These are phyloP conservation scores for Tanytarsus gracilentus DNA, from an alignment of 2,888 invertebrate genomes.

Conservation along the genomic window DNA sequence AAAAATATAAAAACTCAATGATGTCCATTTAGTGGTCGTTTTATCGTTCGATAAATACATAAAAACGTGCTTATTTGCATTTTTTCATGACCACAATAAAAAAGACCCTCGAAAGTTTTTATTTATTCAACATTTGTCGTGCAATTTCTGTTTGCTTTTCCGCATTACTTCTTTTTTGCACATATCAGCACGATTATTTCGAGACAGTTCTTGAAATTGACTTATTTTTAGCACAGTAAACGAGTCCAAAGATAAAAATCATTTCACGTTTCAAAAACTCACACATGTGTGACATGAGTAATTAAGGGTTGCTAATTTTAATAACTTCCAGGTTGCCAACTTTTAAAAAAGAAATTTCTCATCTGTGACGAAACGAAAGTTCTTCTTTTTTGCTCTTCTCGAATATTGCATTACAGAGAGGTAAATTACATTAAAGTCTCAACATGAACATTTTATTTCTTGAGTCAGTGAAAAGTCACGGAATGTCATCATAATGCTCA, in stretches of 20 bases:
- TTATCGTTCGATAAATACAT: too few species aligned
- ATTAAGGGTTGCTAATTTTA: background rate
- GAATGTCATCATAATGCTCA: too few species aligned
- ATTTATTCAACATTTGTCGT: background rate
- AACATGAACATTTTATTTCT: too few species aligned
- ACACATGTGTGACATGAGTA: constrained; percentile 1
- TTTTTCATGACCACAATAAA: background rate
- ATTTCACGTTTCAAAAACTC: background rate
- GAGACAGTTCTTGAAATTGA: too few species aligned
- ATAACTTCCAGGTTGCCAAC: background rate
- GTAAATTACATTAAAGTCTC: too few species aligned
- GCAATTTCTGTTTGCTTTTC: background rate
- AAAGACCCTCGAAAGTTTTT: background rate
- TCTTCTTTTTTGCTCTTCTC: too few species aligned
- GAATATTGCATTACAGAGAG: too few species aligned
- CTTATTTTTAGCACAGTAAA: background rate
- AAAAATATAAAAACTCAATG: background rate
- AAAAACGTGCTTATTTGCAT: background rate
- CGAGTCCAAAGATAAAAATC: background rate
- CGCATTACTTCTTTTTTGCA: background rate
- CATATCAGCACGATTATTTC: background rate
- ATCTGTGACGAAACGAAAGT: background rate
- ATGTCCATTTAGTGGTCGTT: background rate
- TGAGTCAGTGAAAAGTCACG: too few species aligned
- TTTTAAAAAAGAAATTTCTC: background rate